Base-by-base conservation (phyloP, 2,113 vertebrate species). In the Pyxicephalus adspersus region DNA sequence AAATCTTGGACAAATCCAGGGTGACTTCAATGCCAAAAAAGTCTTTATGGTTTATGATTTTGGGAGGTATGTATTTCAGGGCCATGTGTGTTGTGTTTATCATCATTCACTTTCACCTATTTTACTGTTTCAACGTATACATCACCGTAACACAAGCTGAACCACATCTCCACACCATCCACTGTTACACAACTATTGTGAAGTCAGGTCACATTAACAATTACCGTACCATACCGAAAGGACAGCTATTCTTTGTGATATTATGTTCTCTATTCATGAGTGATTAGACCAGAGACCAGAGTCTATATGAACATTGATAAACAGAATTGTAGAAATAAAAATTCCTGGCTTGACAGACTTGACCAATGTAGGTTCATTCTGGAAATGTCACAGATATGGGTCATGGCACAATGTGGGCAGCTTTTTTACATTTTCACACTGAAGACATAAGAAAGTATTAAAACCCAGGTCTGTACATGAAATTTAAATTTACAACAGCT, bases 181-280 rank as follows among this genome's bases (percentile, higher is more conserved):
- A 55, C 63, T 82, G 31, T 23, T 81, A 82, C 70, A 82, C 61
- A 58, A 82, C 61, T 57, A 82, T 72, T 66, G 63, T 50, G 61
- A 31, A 65, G 74, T 64, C 57, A 65, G 26, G 58, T 54, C 61
- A 82, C 80, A 65, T 31, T 58, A 55, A 82, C 61, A 58, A 58
- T 75, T 66, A 82, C 80, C 71, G 65, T 57, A 73, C 70, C 79
- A 82, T 66, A 66, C 34, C 28, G 31, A 34, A 66, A 66, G 15
- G 66, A 65, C 51, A 67, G 55, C 22, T 60, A 60, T 31, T 64
- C 29, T 73, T 66, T 81, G 29, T 66, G 61, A 66, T 74, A 31
- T 60, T 29, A 23, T 74, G n/a, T 22, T 74, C 20, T 60, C 17
- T 19, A 55, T 73, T 31, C 29, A 38, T 23, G 23, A 22, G n/a